Base-by-base conservation (phyloP, 2,888 invertebrate species). In the Venustoraphidia nigricollis region DNA sequence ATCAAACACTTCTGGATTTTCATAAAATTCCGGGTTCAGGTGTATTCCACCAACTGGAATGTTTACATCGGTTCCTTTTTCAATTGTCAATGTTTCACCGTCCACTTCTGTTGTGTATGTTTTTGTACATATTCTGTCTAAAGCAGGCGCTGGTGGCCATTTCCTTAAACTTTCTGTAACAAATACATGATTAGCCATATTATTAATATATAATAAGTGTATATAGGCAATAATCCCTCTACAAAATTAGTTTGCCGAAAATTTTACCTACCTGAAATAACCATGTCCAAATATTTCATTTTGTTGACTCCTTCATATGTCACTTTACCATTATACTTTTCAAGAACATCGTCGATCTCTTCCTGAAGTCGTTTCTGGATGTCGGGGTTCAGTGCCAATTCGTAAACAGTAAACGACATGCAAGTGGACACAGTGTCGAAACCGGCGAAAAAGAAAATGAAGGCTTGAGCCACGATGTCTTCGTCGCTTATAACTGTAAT, bases 231-330 rank as follows among this genome's bases (percentile, higher is more conserved):
- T n/a, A n/a, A n/a, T n/a, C n/a, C n/a, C n/a, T 27, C 27, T 27
- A 27, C 27, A 41, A 9, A n/a, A 3, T 49, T 45, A 8, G 34
- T 13, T 43, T n/a, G 14, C 17, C 10, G 2, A 17, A 36, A 8
- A 34, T 27, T 48, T 47, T 35, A 38, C 50, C 54, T 55, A 70
- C 69, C 70, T 53, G 72, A 72, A 0, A 75, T 58, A 1, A 76
- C 71, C 73, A 73, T 73, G 45, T 77, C 76, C 63, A 77, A 58
- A 47, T 76, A 77, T 10, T 64, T 63, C 71, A 77, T 67, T 17
- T 63, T 66, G 49, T 69, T 66, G 1, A 77, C 60, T 1, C 65
- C 62, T 11, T 68, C 71, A 51, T 71, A 76, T 46, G 63, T 66
- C 1, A 75, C 60, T 14, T 63, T 64, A 8, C 66, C 66, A 0